phyloP scores from a whole-genome alignment of 2,888 invertebrate species.

The Trilocha varians region DNA sequence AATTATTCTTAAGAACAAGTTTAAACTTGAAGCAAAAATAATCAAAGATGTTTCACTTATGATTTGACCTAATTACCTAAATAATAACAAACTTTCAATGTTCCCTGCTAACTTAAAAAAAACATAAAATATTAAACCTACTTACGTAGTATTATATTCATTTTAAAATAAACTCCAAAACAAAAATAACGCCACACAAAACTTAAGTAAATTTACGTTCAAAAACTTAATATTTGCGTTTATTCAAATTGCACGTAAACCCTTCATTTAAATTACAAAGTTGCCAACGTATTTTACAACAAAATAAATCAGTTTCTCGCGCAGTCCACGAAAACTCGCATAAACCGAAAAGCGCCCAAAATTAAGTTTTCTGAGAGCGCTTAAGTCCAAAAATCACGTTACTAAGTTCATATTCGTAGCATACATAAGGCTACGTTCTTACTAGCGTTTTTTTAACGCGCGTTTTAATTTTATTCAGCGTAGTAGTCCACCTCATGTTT shows the following conservation, averaged over 20 bases:
- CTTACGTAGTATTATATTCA: no score
- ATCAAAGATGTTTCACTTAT: no score
- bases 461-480: no score
- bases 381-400: constrained; percentile 70
- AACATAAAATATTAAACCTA: no score
- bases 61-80: no score
- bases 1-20: not conserved
- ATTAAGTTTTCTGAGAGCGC: constrained; percentile 60
- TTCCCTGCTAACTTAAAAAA: no score
- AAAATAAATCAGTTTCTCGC: constrained; percentile 21
- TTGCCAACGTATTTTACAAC: constrained; percentile 6
- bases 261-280: constrained; percentile 8
- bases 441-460: no score
- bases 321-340: constrained; percentile 14
- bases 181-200: constrained; percentile 1
- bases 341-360: constrained; percentile 30
- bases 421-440: no score
- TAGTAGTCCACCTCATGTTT: no score
- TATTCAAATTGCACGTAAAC: constrained; percentile 3
- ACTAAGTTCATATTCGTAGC: constrained; percentile 61
- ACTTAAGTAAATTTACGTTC: constrained; percentile 4
- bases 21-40: no score
- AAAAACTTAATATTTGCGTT: not conserved
- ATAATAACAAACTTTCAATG: no score
- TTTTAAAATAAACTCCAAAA: no score